Evolutionary conservation across 2,113 vertebrate species (phyloP).

Genomic region (Leptodactylus fuscus): DNA sequence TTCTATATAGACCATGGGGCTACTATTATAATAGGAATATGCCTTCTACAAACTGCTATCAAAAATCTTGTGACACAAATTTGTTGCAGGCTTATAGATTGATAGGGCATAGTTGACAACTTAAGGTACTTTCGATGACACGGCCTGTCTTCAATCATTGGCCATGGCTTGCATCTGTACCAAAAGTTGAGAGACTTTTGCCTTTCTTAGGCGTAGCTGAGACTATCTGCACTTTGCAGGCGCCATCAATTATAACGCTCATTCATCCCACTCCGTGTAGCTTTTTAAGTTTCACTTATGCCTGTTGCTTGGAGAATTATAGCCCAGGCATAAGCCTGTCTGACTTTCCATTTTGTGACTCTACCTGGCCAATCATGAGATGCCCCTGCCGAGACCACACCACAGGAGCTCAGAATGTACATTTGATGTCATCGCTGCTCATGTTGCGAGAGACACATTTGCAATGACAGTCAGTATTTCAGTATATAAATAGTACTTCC

Average conservation of each 20-base stretch:
- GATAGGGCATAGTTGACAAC: not conserved
- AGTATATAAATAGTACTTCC: slow-evolving; percentile 49
- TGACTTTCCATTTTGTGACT: not conserved
- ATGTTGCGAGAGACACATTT: slow-evolving; percentile 10
- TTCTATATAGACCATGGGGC: not conserved
- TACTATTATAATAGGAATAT: too few species aligned
- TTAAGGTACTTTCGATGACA: not conserved
- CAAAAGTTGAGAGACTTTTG: not conserved
- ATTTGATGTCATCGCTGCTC: not conserved
- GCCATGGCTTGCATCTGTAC: not conserved
- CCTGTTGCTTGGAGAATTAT: not conserved
- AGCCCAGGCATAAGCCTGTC: not conserved
- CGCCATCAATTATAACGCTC: not conserved
- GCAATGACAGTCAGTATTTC: slow-evolving; percentile 18
- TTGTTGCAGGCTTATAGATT: not conserved
- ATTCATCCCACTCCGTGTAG: not conserved
- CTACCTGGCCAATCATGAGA: not conserved
- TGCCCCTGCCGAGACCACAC: not conserved
- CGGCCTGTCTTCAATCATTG: not conserved
- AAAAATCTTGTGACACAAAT: not conserved
- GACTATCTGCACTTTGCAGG: not conserved
- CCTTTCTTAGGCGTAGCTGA: not conserved
- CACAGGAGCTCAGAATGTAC: not conserved
- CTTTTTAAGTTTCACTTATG: not conserved
- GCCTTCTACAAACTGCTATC: too few species aligned